Percentiles rank a stretch among this genome's conserved stretches.
Conservation (phyloP, 2,797 vertebrate genomes). For the Aselliscus stoliczkanus region DNA sequence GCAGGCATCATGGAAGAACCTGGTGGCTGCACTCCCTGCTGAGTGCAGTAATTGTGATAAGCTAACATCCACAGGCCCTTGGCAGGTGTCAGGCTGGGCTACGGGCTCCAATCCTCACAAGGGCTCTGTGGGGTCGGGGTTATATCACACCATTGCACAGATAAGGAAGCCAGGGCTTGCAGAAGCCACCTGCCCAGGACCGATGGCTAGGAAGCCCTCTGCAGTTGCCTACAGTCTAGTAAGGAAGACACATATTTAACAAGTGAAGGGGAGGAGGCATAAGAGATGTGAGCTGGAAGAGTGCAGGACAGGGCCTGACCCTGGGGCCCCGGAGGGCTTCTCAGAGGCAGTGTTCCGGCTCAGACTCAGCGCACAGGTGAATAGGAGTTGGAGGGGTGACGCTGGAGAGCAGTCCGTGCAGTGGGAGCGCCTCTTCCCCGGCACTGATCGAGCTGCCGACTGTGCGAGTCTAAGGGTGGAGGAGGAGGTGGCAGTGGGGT, state of each 20-base stretch:
- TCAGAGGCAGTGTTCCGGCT: neutral
- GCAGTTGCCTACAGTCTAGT: accelerated
- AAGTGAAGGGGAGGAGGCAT: accelerated
- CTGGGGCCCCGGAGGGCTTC: neutral
- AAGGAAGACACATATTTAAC: neutral
- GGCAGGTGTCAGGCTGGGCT: accelerated
- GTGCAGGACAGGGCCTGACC: accelerated
- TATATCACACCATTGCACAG: no score
- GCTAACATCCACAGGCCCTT: accelerated
- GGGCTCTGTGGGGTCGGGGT: neutral
- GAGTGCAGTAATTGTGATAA: accelerated
- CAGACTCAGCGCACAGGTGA: no score
- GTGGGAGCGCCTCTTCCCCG: no score
- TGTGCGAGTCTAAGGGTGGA: neutral
- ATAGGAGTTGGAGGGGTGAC: neutral
- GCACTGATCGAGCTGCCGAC: no score
- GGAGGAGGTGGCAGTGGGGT: no score
- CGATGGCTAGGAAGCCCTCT: accelerated
- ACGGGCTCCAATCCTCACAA: neutral
- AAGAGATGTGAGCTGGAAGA: neutral
- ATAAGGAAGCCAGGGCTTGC: neutral
- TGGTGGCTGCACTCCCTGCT: accelerated
- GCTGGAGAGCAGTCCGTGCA: no score
- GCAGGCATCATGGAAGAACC: neutral
- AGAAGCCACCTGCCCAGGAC: accelerated